phyloP scores from a whole-genome alignment of 2,888 invertebrate genomes.

The Pheosia tremula region DNA sequence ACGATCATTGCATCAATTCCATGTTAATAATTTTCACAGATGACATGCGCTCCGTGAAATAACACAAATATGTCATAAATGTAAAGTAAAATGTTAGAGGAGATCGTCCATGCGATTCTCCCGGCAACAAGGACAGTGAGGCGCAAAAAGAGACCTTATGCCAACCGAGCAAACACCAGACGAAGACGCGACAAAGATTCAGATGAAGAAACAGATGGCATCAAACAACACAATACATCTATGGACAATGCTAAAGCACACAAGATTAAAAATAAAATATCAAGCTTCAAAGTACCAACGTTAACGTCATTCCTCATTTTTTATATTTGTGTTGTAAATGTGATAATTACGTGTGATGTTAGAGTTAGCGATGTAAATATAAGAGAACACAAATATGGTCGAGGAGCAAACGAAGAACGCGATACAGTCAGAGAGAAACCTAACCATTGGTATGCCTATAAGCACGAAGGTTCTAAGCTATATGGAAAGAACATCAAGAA shows the following conservation, averaged over 20 bases:
- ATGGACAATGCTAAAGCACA: conserved; percentile 78
- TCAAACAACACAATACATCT: conserved; percentile 48
- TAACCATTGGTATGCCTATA: conserved; percentile 52
- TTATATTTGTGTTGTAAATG: conserved; percentile 75
- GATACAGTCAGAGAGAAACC: conserved; percentile 45
- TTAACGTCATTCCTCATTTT: conserved; percentile 68
- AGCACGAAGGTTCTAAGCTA: conserved; percentile 45
- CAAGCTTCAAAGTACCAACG: conserved; percentile 44
- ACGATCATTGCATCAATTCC: conserved; percentile 41
- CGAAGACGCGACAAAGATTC: conserved; percentile 57
- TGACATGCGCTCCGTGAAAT: conserved; percentile 45
- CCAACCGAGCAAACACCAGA: conserved; percentile 54
- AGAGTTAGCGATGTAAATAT: conserved; percentile 71
- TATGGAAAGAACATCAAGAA: conserved; percentile 51
- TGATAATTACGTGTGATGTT: conserved; percentile 80
- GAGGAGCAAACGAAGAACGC: conserved; percentile 37
- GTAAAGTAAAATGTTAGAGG: conserved; percentile 72
- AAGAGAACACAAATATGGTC: conserved; percentile 47
- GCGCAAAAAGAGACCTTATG: conserved; percentile 53
- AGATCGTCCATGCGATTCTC: conserved; percentile 77
- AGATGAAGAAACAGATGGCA: conserved; percentile 37
- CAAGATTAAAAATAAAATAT: conserved; percentile 63
- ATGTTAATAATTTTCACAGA: conserved; percentile 15
- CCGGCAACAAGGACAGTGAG: conserved; percentile 54
- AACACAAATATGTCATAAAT: conserved; percentile 70